phyloP scores from a whole-genome alignment of 2,113 vertebrate species.

The Ranitomeya variabilis region DNA sequence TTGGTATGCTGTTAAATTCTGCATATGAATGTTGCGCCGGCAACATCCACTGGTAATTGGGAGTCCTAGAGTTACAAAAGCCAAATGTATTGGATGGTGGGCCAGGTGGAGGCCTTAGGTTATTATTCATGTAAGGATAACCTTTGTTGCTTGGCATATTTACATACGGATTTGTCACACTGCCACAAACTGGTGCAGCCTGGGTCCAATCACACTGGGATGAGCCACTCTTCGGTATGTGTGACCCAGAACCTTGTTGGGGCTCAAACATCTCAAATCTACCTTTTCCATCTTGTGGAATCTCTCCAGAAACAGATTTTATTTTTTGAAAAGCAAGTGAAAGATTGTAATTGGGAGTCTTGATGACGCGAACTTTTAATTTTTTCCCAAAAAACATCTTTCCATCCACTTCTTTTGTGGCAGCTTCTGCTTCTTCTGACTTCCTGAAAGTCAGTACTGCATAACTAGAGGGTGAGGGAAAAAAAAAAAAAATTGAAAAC shows the following conservation, averaged over 20 bases:
- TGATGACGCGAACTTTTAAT: constrained; percentile 33
- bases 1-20: background rate
- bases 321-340: background rate
- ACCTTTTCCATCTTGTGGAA: background rate
- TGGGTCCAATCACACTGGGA: background rate
- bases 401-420: constrained; percentile 42
- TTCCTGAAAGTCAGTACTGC: constrained; percentile 23
- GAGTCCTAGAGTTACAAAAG: background rate
- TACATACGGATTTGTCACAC: background rate
- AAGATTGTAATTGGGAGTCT: background rate
- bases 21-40: background rate
- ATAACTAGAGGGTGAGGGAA: constrained; percentile 16
- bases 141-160: background rate
- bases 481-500: background rate
- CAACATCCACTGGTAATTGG: background rate
- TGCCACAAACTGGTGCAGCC: background rate
- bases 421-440: constrained; percentile 16
- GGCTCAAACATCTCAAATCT: background rate
- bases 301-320: background rate
- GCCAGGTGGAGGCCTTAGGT: background rate
- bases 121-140: background rate
- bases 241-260: background rate
- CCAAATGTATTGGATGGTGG: background rate
- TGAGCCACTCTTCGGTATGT: background rate
- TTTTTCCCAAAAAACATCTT: constrained; percentile 33